Conservation (phyloP, 2,113 vertebrate genomes). For the Anthoscopus minutus region DNA sequence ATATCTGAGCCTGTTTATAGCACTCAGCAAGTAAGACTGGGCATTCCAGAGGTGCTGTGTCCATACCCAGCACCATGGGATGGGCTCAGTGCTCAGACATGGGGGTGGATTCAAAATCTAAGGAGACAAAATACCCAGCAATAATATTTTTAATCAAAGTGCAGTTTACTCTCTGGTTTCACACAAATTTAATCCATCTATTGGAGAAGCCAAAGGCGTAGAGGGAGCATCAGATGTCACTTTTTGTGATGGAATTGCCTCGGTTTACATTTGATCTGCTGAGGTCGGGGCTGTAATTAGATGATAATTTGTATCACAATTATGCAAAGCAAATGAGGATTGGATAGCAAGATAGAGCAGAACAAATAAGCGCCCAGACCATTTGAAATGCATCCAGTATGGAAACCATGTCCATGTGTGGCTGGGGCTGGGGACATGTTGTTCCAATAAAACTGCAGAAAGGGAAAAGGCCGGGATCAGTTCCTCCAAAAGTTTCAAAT, state of each 20-base stretch:
- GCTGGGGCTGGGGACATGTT: constrained; percentile 46
- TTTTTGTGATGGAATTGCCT: constrained; percentile 10
- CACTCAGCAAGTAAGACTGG: background rate
- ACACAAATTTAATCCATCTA: constrained; percentile 15
- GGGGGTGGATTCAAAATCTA: background rate
- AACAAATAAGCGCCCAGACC: constrained; percentile 62
- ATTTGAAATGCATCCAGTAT: constrained; percentile 60
- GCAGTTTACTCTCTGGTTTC: constrained; percentile 21
- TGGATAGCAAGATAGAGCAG: constrained; percentile 47
- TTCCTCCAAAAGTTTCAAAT: constrained; percentile 64
- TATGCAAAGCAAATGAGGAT: constrained; percentile 64
- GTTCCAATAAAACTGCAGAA: constrained; percentile 71
- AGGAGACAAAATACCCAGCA: background rate
- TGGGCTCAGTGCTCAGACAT: background rate
- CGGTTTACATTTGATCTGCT: constrained; percentile 47
- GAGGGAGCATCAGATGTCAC: background rate
- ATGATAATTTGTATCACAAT: constrained; percentile 72
- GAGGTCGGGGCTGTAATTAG: constrained; percentile 65
- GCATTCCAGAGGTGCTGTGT: rapidly evolving
- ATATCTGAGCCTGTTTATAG: background rate
- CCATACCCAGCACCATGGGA: background rate
- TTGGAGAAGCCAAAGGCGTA: background rate
- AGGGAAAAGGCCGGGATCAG: constrained; percentile 40
- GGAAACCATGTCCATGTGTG: constrained; percentile 44
- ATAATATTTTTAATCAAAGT: constrained; percentile 8